Evolutionary conservation across 2,797 vertebrate genomes (phyloP).

Genomic region (Scolopax rusticola): DNA sequence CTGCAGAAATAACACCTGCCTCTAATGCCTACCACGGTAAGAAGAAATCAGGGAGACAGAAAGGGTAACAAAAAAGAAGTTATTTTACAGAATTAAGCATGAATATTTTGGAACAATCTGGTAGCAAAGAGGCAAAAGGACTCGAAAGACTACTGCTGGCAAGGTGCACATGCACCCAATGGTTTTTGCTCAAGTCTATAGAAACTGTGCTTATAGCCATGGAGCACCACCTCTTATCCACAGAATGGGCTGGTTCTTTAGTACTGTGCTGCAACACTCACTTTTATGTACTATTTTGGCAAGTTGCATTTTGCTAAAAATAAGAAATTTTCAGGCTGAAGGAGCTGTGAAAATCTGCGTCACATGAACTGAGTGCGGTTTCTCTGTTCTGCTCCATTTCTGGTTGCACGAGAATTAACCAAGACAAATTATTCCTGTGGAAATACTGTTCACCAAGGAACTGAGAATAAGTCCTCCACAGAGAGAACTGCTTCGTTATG

Average conservation of each 20-base stretch:
- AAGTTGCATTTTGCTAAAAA: neutral
- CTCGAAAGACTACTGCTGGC: neutral
- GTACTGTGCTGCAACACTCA: neutral
- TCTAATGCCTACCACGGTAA: neutral
- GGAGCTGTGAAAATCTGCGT: neutral
- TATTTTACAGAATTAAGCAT: neutral
- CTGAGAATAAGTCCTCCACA: neutral
- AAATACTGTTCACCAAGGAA: neutral
- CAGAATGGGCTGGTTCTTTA: neutral
- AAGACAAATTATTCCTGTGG: conserved; percentile 3
- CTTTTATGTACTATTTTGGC: neutral
- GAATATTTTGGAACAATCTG: neutral
- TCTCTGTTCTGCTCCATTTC: conserved; percentile 15
- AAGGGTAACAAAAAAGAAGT: neutral
- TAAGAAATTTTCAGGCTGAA: neutral
- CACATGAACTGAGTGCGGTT: neutral
- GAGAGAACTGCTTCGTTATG: conserved; percentile 2
- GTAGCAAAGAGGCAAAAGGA: neutral
- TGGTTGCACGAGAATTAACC: neutral
- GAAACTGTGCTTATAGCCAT: neutral
- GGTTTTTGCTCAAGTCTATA: neutral
- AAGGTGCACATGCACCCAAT: neutral
- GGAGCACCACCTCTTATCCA: neutral
- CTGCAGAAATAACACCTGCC: neutral
- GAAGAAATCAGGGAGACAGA: neutral